Base-by-base conservation (phyloP, 2,888 invertebrate species). In the Elysia crispata region DNA sequence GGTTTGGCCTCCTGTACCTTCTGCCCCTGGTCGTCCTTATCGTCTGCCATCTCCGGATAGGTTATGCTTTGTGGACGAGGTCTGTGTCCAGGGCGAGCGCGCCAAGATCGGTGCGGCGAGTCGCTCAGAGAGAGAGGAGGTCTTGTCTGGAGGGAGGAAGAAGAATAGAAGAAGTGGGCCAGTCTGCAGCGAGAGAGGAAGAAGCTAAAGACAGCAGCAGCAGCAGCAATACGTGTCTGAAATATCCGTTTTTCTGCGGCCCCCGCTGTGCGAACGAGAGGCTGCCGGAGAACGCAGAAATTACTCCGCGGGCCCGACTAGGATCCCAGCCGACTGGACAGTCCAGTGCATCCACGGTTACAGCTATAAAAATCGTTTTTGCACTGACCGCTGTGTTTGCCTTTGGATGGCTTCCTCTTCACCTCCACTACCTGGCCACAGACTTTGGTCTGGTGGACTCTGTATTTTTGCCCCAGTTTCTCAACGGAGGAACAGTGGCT, bases 371-470 rank as follows among this genome's bases (percentile, higher is more conserved):
- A 33, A 83, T 83, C n/a, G 80, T 84, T n/a, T 81, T 84, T 49
- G 83, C 83, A 6, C 78, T 84, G 30, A 83, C 84, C 11, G 18
- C 79, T 13, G 83, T 83, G 0, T 84, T 84, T 50, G 83, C 79
- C 28, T 33, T 83, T n/a, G 82, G 83, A 25, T 84, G 84, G 84
- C 74, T 84, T 28, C 84, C 84, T 20, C 75, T 82, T 30, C 84
- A 84, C 20, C 60, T 83, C 6, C 79, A 81, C 13, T 70, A 81
- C 28, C 76, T 84, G 62, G 73, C 54, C 33, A 81, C 82, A 57
- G 83, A 83, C 31, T 83, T 83, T 50, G 78, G 67, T 23, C 25
- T 54, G 0, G 11, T 41, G 41, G 82, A 81, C 3, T 57, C 77
- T 18, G 30, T 83, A 0, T 50, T 81, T 0, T 84, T 82, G 50